Conservation (phyloP, 1,140 invertebrate genomes). For the Intoshia linei region DNA sequence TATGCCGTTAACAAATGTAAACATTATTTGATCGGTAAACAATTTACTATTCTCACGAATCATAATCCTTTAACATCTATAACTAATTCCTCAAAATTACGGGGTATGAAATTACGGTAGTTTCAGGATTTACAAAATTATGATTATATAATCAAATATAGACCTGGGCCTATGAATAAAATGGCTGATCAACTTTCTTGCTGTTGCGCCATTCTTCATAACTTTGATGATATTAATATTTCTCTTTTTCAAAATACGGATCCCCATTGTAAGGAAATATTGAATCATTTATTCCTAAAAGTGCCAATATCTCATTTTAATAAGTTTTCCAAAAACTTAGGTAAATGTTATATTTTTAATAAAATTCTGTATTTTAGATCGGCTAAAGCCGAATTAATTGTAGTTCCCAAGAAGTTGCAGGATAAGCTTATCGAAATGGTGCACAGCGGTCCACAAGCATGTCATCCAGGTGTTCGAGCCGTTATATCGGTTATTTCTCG, state of each 20-base stretch:
- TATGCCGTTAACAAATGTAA: slow-evolving; percentile 19
- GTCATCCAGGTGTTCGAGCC: slow-evolving; percentile 23
- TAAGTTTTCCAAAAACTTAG: too few relatives aligned
- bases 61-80: slow-evolving; percentile 21
- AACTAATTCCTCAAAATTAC: slow-evolving; percentile 11
- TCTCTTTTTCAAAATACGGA: not conserved
- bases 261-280: not conserved
- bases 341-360: not conserved
- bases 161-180: slow-evolving; percentile 8
- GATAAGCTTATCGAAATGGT: too few relatives aligned
- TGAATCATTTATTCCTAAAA: not conserved
- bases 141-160: too few relatives aligned
- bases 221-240: slow-evolving; percentile 9
- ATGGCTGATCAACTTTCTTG: slow-evolving; percentile 10
- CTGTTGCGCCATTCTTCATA: slow-evolving; percentile 7
- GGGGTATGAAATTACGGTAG: slow-evolving; percentile 12
- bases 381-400: too few relatives aligned
- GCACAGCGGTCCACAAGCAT: slow-evolving; percentile 18
- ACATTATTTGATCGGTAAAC: slow-evolving; percentile 17
- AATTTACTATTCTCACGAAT: slow-evolving; percentile 24
- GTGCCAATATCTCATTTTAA: too few relatives aligned
- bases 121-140: slow-evolving; percentile 7
- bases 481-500: too few relatives aligned
- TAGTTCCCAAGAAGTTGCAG: not conserved
- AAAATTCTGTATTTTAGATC: not conserved